Evolutionary conservation across 2,888 invertebrate genomes (phyloP), one percentile per base, ranked within the genome.

Genomic region (Phortica magna): DNA sequence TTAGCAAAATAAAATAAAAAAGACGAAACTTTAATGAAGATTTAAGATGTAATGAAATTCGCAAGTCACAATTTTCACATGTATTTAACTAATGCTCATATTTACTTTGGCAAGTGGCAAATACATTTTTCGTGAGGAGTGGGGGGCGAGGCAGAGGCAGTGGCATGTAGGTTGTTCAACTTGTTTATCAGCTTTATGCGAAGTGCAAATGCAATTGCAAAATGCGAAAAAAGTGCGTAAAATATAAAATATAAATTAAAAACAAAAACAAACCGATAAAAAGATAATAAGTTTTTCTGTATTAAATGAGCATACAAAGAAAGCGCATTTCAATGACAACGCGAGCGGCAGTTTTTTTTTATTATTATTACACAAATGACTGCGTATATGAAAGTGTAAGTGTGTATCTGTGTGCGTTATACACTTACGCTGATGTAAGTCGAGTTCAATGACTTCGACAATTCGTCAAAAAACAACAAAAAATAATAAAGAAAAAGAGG

Each of bases 261-360:
- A 59, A 59, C n/a, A 59, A 59, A 10, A 59, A 59, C 17, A 59
- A 59, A 59, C 10, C 2, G 10, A n/a, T 59, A 9, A 59, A 59
- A 59, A n/a, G 0, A 59, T 22, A 61, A 61, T 10, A 61, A 61
- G 19, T 19, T 68, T 68, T 41, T 65, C 10, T 17, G 41, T 41
- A 65, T 41, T 65, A n/a, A 65, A 65, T 41, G 41, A 31, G 41
- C 31, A 14, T 48, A 68, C 68, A 68, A 68, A 48, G 68, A 68
- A 68, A 68, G 17, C 42, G 42, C 68, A 68, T 48, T 42, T 68
- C 48, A 68, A 42, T 68, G 68, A 68, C 68, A 68, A 41, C 68
- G n/a, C 19, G n/a, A n/a, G 68, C 19, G 17, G 31, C 43, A 43
- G n/a, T 68, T 68, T 68, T 42, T 42, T 17, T 68, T 68, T 68